phyloP scores from a whole-genome alignment of 35 echinoderm and acorn worm species.

The Apostichopus parvimensis region DNA sequence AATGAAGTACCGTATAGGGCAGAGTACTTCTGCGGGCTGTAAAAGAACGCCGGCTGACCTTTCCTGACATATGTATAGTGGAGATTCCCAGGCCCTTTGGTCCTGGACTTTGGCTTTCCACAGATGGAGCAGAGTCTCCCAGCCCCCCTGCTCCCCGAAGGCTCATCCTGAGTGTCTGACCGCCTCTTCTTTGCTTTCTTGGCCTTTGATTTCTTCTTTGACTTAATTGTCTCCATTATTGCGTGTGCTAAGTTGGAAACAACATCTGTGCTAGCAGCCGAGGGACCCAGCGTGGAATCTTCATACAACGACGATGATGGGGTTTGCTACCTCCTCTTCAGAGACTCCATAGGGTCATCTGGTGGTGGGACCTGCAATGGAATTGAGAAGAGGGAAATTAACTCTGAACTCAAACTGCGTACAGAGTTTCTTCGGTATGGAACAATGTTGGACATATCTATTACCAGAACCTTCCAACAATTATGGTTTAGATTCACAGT shows the following conservation, averaged over 20 bases:
- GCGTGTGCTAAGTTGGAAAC: not conserved
- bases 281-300: not conserved
- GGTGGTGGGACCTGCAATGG: no score
- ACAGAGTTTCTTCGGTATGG: not conserved
- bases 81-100: not conserved
- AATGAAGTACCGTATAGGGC: not conserved
- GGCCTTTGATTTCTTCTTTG: not conserved
- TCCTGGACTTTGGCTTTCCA: conserved; percentile 10
- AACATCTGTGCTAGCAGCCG: not conserved
- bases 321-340: not conserved
- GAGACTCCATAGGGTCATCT: not conserved
- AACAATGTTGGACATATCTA: not conserved
- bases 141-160: not conserved
- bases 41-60: not conserved
- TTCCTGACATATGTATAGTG: conserved; percentile 4
- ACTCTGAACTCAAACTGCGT: no score
- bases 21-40: not conserved
- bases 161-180: not conserved
- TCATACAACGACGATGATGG: not conserved
- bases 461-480: no score
- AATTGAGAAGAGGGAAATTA: no score
- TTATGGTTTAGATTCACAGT: no score
- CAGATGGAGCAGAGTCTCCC: conserved; percentile 29
- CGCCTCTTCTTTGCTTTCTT: conserved; percentile 2
- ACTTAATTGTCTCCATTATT: not conserved